Conservation (phyloP, 2,797 vertebrate species). For the Neosilurus mollespiculum region DNA sequence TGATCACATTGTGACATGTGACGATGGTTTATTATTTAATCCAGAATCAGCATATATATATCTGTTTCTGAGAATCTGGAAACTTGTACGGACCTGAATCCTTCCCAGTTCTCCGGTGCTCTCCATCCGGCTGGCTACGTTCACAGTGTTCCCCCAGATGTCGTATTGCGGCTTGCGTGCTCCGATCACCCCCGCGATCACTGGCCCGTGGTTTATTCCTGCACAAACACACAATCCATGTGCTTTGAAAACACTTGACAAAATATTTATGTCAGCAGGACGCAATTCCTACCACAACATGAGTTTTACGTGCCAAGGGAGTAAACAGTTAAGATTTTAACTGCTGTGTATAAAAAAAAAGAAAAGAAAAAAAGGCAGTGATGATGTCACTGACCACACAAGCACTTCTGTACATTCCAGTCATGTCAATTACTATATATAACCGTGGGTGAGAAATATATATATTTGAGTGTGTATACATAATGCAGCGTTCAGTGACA, state of each 20-base stretch:
- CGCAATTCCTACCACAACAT: neutral
- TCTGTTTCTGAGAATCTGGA: neutral
- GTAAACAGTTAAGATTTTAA: conserved; percentile 15
- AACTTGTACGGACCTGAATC: conserved; percentile 83
- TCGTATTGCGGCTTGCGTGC: conserved; percentile 97
- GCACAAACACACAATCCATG: conserved; percentile 25
- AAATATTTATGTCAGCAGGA: conserved; percentile 27
- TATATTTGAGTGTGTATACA: neutral
- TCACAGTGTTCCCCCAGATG: conserved; percentile 98
- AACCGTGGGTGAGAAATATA: neutral
- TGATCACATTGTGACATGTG: no score
- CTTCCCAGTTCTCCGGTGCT: conserved; percentile 94
- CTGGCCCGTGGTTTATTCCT: conserved; percentile 97
- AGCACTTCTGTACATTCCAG: neutral
- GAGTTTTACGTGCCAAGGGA: neutral
- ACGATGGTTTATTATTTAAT: neutral
- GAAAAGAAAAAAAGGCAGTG: no score
- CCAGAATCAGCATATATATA: neutral
- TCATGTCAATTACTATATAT: neutral
- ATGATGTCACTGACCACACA: neutral
- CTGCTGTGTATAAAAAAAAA: neutral
- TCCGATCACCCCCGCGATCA: conserved; percentile 96
- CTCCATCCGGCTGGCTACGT: conserved; percentile 97
- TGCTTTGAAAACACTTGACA: conserved; percentile 2
- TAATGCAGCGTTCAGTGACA: neutral